Percentiles rank a stretch among this genome's conserved stretches.
These are phyloP conservation scores for Echinops telfairi DNA, from an alignment of 2,113 vertebrate species.

Conservation along the genomic window DNA sequence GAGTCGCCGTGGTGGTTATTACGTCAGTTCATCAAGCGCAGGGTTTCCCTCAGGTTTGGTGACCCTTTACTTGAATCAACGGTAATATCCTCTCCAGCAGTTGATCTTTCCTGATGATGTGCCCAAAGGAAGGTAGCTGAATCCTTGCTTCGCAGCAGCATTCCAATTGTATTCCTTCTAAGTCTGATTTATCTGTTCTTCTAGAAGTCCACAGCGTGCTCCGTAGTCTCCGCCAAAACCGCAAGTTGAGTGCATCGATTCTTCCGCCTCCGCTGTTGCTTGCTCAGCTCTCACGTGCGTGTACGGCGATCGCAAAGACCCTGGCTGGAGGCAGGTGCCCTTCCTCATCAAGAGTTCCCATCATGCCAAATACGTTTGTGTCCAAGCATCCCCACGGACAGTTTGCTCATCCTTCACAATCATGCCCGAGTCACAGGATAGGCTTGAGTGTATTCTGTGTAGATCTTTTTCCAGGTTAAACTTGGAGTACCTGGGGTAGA, in stretches of 20 bases:
- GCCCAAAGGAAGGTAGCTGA: background rate
- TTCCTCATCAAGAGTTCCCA: background rate
- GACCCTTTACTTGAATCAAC: background rate
- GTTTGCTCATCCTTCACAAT: background rate
- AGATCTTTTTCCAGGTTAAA: background rate
- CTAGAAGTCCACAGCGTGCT: background rate
- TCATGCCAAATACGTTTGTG: background rate
- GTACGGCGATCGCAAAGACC: too few species aligned
- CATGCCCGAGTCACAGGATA: background rate
- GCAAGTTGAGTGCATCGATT: background rate
- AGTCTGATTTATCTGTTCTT: background rate
- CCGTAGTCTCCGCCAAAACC: background rate
- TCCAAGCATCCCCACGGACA: background rate
- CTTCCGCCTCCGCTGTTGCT: background rate
- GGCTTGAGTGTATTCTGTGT: background rate
- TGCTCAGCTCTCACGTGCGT: too few species aligned
- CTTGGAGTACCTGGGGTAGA: background rate
- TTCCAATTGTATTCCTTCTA: background rate
- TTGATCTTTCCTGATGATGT: background rate
- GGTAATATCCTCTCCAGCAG: background rate
- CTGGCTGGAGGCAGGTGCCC: background rate
- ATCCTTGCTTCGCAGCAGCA: background rate
- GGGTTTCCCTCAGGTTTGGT: background rate
- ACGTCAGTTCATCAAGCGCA: background rate
- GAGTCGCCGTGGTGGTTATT: background rate